These are phyloP conservation scores for Drosophila seclusa DNA, from an alignment of 2,888 invertebrate species.

Conservation along the genomic window DNA sequence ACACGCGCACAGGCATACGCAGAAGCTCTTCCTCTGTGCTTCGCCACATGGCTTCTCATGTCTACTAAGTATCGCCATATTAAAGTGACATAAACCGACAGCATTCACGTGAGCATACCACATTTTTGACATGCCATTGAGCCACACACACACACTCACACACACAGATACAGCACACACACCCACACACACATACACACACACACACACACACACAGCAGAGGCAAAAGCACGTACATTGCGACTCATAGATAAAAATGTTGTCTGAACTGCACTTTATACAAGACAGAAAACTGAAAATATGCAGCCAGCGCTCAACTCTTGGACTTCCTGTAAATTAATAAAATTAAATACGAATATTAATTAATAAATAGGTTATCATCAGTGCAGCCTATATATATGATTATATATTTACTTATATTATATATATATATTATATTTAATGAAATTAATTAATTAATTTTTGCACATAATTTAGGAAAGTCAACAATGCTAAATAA, in stretches of 20 bases:
- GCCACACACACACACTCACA: constrained; percentile 7
- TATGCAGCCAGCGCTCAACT: not conserved
- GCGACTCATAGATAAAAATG: constrained; percentile 15
- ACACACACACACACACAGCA: constrained; percentile 1
- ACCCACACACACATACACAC: not conserved
- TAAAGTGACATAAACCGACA: constrained; percentile 66
- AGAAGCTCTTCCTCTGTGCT: not conserved
- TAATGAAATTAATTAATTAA: not conserved
- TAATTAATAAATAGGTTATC: not conserved
- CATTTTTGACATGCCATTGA: constrained; percentile 54
- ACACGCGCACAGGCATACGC: not conserved
- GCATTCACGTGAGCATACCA: constrained; percentile 50
- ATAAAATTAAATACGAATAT: not conserved
- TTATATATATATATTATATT: not conserved
- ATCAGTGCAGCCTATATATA: not conserved
- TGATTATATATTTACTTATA: too few relatives aligned
- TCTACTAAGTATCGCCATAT: constrained; percentile 50
- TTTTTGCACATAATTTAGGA: too few relatives aligned
- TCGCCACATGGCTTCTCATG: not conserved
- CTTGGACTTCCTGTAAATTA: constrained; percentile 1
- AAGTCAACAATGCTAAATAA: not conserved
- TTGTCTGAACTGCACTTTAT: constrained; percentile 14
- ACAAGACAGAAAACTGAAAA: not conserved
- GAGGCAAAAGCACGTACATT: constrained; percentile 23
- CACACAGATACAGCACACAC: not conserved